These are phyloP conservation scores for Papilio machaon DNA, from an alignment of 1,140 invertebrate species.

Conservation along the genomic window DNA sequence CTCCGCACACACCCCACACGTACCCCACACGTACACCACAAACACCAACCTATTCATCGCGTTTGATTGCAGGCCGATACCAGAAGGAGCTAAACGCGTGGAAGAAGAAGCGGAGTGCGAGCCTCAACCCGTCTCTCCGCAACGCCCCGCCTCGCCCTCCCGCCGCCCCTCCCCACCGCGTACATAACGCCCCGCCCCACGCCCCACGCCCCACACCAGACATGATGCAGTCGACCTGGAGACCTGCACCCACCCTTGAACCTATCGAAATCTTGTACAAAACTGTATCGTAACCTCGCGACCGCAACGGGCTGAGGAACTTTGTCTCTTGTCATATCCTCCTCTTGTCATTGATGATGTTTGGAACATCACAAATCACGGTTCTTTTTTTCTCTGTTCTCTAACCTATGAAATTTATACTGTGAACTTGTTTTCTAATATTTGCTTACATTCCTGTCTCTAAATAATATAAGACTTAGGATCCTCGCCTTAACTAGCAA, in stretches of 20 bases:
- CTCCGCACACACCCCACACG: neutral
- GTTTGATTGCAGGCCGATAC: conserved; percentile 48
- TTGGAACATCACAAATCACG: neutral
- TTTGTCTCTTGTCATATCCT: neutral
- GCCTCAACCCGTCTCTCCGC: neutral
- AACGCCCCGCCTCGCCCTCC: neutral
- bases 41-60: neutral
- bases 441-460: neutral
- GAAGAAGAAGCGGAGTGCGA: conserved; percentile 52
- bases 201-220: too few species aligned
- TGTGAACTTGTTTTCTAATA: neutral
- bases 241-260: neutral
- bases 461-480: neutral
- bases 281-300: neutral
- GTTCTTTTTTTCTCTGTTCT: neutral
- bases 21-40: too few species aligned
- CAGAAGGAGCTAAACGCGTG: conserved; percentile 45
- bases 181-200: too few species aligned
- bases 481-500: neutral
- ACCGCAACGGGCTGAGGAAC: neutral
- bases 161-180: neutral
- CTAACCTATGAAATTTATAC: neutral
- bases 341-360: neutral
- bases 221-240: too few species aligned
- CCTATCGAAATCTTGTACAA: neutral